Base-by-base conservation (phyloP, 2,888 invertebrate genomes). In the Orthosia gothica region DNA sequence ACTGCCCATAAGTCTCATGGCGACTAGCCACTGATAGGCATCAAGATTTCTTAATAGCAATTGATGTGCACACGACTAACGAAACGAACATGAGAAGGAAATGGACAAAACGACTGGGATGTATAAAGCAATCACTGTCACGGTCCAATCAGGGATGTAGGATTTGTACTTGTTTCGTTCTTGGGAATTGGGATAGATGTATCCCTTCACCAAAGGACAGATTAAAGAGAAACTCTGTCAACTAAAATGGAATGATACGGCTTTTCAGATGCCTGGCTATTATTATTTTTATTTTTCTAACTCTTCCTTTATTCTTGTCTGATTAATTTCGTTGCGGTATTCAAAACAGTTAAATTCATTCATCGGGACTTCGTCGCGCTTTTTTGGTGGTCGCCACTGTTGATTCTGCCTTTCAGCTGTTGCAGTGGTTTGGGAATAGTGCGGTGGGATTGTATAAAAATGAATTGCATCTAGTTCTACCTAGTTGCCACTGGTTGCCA, bases 41-140 rank as follows among this genome's bases (percentile, higher is more conserved):
- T 62, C 65, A 49, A 40, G 79, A 57, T 61, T 52, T 76, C 76
- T 57, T 75, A 49, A 76, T 54, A 50, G 69, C 81, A 54, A 79
- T 69, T 66, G 65, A 79, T 79, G 65, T 57, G 52, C 13, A 16
- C 23, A 32, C 69, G 3, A 49, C 54, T 81, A 90, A 85, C 70
- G 76, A 70, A 64, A 70, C 50, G 58, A 64, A 69, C 59, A 75
- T 18, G 45, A 57, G 26, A 52, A 63, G 66, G 78, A 66, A 78
- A 67, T 62, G 59, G 12, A 57, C 49, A 49, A 80, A 76, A 64
- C 23, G n/a, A 40, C 54, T 32, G 40, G 40, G 20, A 66, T 63
- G 23, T 26, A 64, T 55, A 63, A 63, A 78, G 65, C 47, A 70
- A 63, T 72, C 65, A 63, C 55, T 54, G 81, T 55, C 66, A 67